Percentiles rank a stretch among this genome's conserved stretches.
These are phyloP conservation scores for Rhysida immarginata DNA, from an alignment of 1,140 invertebrate genomes.

Conservation along the genomic window DNA sequence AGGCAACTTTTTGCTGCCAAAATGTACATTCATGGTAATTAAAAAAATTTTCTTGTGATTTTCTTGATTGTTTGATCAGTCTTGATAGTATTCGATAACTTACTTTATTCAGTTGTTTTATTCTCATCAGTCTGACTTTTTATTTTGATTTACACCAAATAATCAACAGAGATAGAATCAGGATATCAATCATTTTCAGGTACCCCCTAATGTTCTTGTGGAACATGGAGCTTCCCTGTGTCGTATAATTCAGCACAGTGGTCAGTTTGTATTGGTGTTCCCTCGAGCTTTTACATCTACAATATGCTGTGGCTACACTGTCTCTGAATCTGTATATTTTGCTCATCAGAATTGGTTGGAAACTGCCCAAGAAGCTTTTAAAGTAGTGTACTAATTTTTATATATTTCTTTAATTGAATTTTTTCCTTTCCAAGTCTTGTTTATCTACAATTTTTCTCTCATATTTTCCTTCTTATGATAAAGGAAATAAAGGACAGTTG, in stretches of 20 bases:
- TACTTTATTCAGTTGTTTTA: too few species aligned
- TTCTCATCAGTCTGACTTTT: too few species aligned
- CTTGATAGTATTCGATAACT: too few species aligned
- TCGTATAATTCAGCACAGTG: conserved; percentile 65
- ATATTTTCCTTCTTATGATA: conserved; percentile 20
- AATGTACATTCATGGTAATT: too few species aligned
- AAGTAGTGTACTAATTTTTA: conserved; percentile 35
- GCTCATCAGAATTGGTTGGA: conserved; percentile 68
- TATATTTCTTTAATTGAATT: neutral
- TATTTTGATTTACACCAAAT: too few species aligned
- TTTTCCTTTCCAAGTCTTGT: too few species aligned
- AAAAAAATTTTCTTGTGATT: too few species aligned
- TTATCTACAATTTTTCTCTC: conserved; percentile 1
- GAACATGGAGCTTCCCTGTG: conserved; percentile 59
- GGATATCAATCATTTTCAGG: too few species aligned
- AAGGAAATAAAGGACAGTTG: conserved; percentile 66
- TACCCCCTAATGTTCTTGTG: conserved; percentile 64
- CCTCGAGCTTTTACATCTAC: conserved; percentile 78
- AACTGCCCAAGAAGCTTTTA: conserved; percentile 52
- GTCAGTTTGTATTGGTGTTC: conserved; percentile 81
- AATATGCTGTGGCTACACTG: conserved; percentile 72
- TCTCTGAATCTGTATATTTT: conserved; percentile 88
- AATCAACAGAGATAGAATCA: too few species aligned
- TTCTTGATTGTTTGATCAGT: too few species aligned
- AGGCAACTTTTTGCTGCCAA: too few species aligned